These are phyloP conservation scores for Drosophila lowei DNA, from an alignment of 1,140 invertebrate species.

Conservation along the genomic window DNA sequence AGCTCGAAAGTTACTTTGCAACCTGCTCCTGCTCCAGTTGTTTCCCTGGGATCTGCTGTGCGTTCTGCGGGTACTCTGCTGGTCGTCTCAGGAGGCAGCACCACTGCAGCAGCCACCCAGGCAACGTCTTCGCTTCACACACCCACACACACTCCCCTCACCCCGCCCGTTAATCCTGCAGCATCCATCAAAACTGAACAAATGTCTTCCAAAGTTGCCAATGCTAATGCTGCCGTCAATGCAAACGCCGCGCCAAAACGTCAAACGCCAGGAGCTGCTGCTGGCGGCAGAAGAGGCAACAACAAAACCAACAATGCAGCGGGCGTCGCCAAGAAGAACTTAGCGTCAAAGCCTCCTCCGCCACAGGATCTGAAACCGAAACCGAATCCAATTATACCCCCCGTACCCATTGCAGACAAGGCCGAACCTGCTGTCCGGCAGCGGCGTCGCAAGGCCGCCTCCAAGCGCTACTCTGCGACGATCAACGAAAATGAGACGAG, in stretches of 20 bases:
- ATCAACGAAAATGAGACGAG: constrained; percentile 47
- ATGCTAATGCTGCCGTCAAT: constrained; percentile 23
- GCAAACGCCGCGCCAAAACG: constrained; percentile 10
- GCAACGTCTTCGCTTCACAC: too few relatives aligned
- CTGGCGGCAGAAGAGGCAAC: constrained; percentile 34
- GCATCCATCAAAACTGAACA: constrained; percentile 59
- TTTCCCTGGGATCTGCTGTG: too few relatives aligned
- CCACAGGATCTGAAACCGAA: not conserved
- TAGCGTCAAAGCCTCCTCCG: constrained; percentile 7
- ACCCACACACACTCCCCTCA: constrained; percentile 1
- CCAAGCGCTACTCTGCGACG: constrained; percentile 25
- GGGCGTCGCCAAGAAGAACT: constrained; percentile 4
- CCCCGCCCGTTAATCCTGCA: constrained; percentile 15
- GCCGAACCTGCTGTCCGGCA: constrained; percentile 21
- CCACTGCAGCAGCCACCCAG: not conserved
- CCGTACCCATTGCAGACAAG: constrained; percentile 1
- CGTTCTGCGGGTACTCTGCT: not conserved
- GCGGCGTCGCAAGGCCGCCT: constrained; percentile 42
- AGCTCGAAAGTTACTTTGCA: constrained; percentile 11
- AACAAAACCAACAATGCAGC: constrained; percentile 17
- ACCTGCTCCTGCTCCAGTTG: not conserved
- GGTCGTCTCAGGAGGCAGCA: not conserved
- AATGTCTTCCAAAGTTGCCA: constrained; percentile 76
- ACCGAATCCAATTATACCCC: not conserved
- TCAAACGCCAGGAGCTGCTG: constrained; percentile 20